Percentiles rank a stretch among this genome's conserved stretches.
phyloP scores from a whole-genome alignment of 2,888 invertebrate genomes.

The Serripes groenlandicus region DNA sequence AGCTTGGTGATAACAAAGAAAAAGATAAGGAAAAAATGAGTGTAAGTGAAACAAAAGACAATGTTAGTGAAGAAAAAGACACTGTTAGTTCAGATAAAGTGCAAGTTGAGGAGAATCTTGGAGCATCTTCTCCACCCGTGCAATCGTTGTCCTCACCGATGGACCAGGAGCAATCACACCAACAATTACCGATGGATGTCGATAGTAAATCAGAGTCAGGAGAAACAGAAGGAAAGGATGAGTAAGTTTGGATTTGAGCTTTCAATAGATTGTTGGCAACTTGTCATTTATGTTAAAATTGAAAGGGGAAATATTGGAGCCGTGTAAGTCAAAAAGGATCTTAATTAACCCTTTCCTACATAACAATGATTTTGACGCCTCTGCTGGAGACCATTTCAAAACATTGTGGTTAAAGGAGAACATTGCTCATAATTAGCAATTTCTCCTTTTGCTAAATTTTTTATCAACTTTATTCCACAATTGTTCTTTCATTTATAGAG shows the following conservation, averaged over 20 bases:
- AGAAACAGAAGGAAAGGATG: neutral
- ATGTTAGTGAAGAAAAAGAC: conserved; percentile 47
- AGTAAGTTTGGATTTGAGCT: no score
- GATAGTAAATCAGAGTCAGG: neutral
- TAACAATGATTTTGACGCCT: neutral
- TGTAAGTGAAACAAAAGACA: conserved; percentile 47
- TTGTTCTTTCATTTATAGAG: no score
- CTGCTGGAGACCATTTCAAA: neutral
- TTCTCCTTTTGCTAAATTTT: no score
- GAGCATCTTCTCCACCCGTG: conserved; percentile 25
- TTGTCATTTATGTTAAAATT: no score
- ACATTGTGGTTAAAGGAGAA: neutral
- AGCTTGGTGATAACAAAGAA: conserved; percentile 61
- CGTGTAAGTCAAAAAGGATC: no score
- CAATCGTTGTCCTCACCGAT: conserved; percentile 17
- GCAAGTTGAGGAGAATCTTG: conserved; percentile 48
- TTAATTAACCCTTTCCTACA: neutral
- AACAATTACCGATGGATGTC: conserved; percentile 2
- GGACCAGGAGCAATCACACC: conserved; percentile 23
- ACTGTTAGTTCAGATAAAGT: conserved; percentile 24
- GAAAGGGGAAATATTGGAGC: no score
- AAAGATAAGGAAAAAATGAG: conserved; percentile 53
- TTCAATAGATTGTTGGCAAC: no score
- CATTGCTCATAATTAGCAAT: no score
- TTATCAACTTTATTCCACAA: no score